These are phyloP conservation scores for Rhinogobius similis DNA, from an alignment of 2,113 vertebrate genomes.

Conservation along the genomic window DNA sequence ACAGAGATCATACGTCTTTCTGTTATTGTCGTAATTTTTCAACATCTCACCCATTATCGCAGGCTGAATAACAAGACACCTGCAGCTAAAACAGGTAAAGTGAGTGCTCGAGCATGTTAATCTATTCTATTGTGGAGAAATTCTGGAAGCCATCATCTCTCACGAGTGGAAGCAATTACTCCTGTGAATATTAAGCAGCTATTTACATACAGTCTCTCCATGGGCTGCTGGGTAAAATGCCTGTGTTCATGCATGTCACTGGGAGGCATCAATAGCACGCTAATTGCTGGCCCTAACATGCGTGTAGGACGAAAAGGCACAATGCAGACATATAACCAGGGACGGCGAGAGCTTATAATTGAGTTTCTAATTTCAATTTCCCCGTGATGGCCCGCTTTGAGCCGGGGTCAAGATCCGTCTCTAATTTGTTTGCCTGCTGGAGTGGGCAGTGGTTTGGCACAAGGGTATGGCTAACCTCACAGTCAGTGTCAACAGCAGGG, in stretches of 20 bases:
- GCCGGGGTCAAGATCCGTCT: slow-evolving; percentile 48
- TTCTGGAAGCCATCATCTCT: slow-evolving; percentile 11
- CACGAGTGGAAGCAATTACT: slow-evolving; percentile 20
- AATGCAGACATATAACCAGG: slow-evolving; percentile 27
- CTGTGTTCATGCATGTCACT: slow-evolving; percentile 15
- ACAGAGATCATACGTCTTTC: too few relatives aligned
- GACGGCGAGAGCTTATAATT: slow-evolving; percentile 33
- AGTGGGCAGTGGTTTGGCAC: slow-evolving; percentile 19
- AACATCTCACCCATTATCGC: neutral
- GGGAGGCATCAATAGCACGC: slow-evolving; percentile 17
- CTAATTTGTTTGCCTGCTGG: slow-evolving; percentile 61
- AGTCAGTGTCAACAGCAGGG: slow-evolving; percentile 20
- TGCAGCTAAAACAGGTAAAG: slow-evolving; percentile 12
- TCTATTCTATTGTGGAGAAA: slow-evolving; percentile 9
- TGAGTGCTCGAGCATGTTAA: slow-evolving; percentile 1
- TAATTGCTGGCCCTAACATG: slow-evolving; percentile 40
- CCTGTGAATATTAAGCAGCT: slow-evolving; percentile 1
- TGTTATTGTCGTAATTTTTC: too few relatives aligned
- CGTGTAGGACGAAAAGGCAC: neutral
- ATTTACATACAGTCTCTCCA: slow-evolving; percentile 19
- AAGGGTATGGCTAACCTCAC: slow-evolving; percentile 2
- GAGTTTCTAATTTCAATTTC: slow-evolving; percentile 56
- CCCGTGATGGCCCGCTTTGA: slow-evolving; percentile 52
- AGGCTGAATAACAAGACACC: neutral
- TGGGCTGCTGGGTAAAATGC: slow-evolving; percentile 12